Conservation (phyloP, 2,113 vertebrate species). For the Desmodus rotundus region DNA sequence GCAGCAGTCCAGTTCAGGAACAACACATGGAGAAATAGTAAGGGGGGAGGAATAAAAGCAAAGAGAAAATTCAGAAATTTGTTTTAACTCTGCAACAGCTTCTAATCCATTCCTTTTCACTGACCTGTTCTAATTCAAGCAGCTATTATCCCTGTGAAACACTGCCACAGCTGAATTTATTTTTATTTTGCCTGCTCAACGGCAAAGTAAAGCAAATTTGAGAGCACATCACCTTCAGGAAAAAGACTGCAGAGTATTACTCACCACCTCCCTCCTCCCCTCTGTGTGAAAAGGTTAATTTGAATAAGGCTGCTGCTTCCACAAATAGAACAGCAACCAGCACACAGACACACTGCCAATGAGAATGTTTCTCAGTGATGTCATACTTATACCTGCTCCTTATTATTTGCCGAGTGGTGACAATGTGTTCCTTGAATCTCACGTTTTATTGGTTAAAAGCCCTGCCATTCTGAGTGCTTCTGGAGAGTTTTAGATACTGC, state of each 20-base stretch:
- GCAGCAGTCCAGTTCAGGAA: background rate
- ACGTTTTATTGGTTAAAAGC: conserved; percentile 62
- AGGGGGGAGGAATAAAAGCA: background rate
- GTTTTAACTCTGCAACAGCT: conserved; percentile 40
- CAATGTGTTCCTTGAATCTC: conserved; percentile 61
- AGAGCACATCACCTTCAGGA: conserved; percentile 75
- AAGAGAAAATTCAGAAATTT: conserved; percentile 55
- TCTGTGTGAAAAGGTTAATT: conserved; percentile 73
- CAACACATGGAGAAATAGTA: conserved; percentile 11
- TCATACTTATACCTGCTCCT: conserved; percentile 76
- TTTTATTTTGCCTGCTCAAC: conserved; percentile 74
- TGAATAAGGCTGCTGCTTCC: conserved; percentile 76
- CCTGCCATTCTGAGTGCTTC: conserved; percentile 60
- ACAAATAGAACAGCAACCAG: conserved; percentile 72
- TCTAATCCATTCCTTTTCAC: conserved; percentile 59
- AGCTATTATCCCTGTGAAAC: conserved; percentile 63
- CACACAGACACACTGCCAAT: conserved; percentile 54
- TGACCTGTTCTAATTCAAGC: conserved; percentile 71
- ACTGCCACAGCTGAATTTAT: conserved; percentile 72
- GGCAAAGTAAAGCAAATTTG: conserved; percentile 64
- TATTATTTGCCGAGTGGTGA: conserved; percentile 72
- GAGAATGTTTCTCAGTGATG: conserved; percentile 63
- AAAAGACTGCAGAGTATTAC: conserved; percentile 70
- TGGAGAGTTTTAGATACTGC: conserved; percentile 68
- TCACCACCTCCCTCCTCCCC: conserved; percentile 48